These are phyloP conservation scores for Hecatera dysodea DNA, from an alignment of 2,888 invertebrate species.

Conservation along the genomic window DNA sequence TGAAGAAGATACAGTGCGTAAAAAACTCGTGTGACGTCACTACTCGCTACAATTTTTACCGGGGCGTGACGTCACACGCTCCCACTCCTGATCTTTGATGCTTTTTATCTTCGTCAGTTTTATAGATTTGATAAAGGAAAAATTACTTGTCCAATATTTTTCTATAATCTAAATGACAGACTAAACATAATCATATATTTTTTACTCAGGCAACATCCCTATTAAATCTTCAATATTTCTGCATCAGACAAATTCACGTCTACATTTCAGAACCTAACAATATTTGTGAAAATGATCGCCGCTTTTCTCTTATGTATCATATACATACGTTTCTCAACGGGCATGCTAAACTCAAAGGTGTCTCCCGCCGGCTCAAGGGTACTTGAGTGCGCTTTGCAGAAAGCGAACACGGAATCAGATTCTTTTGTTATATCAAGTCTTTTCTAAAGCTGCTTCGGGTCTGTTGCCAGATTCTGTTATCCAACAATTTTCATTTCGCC, in stretches of 20 bases:
- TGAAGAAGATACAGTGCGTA: no score
- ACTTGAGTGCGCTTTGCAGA: slow-evolving; percentile 49
- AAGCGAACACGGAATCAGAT: slow-evolving; percentile 49
- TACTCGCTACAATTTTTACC: no score
- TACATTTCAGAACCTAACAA: slow-evolving; percentile 6
- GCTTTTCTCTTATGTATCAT: slow-evolving; percentile 16
- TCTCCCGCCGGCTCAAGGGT: slow-evolving; percentile 38
- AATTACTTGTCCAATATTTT: no score
- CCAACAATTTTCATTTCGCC: slow-evolving; percentile 48
- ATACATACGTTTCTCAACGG: slow-evolving; percentile 10
- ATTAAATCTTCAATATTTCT: not conserved
- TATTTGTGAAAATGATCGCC: slow-evolving; percentile 21
- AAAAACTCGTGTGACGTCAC: no score
- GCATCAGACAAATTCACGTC: not conserved
- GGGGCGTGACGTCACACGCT: no score
- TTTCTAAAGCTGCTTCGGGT: slow-evolving; percentile 29
- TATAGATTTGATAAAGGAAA: no score
- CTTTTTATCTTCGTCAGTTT: no score
- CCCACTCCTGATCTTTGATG: no score
- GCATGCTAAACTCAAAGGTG: slow-evolving; percentile 39
- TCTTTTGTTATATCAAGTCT: slow-evolving; percentile 55
- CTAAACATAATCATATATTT: no score
- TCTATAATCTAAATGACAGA: no score
- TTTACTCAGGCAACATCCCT: no score
- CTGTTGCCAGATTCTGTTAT: slow-evolving; percentile 54